Base-by-base conservation (phyloP, 2,113 vertebrate species). In the Tinamus guttatus region DNA sequence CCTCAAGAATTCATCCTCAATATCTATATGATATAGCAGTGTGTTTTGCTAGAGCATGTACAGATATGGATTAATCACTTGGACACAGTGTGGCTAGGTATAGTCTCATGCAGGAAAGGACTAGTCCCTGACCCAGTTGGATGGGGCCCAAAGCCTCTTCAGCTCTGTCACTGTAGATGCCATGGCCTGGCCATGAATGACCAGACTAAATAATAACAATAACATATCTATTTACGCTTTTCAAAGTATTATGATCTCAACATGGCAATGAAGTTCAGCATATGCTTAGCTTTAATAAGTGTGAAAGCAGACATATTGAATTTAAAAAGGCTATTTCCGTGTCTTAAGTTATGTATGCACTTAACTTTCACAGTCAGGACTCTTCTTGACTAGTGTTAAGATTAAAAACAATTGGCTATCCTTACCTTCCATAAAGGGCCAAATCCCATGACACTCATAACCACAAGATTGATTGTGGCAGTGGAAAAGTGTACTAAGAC, bases 351-450 rank as follows among this genome's bases (percentile, higher is more conserved):
- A 49, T 13, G 11, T 14, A 8, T 24, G 27, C 9, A 32, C n/a
- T 77, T 77, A 32, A 60, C 43, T 54, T 54, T 28, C 54, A 73
- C 9, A 69, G 24, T n/a, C 11, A 21, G 17, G 36, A 32, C 7
- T 63, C 40, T 47, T n/a, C n/a, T n/a, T n/a, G n/a, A n/a, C n/a
- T 40, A 93, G 78, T 85, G 93, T 78, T 92, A 95, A 85, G 85
- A 93, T 91, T 89, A 93, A 88, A 95, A 95, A 41, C 38, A 95
- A 93, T 84, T 87, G 62, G 92, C 95, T 95, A 91, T 86, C 82
- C 90, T 89, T 54, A 80, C 62, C 87, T 74, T 81, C 91, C 38
- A 69, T 20, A 52, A 63, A 28, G 13, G 36, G 18, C 8, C 60
- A 36, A 54, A 79, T 49, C 36, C 43, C 38, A 1, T 28, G n/a